Percentiles rank a stretch among this genome's conserved stretches.
These are phyloP conservation scores for Megalops atlanticus DNA, from an alignment of 2,113 vertebrate species.

Conservation along the genomic window DNA sequence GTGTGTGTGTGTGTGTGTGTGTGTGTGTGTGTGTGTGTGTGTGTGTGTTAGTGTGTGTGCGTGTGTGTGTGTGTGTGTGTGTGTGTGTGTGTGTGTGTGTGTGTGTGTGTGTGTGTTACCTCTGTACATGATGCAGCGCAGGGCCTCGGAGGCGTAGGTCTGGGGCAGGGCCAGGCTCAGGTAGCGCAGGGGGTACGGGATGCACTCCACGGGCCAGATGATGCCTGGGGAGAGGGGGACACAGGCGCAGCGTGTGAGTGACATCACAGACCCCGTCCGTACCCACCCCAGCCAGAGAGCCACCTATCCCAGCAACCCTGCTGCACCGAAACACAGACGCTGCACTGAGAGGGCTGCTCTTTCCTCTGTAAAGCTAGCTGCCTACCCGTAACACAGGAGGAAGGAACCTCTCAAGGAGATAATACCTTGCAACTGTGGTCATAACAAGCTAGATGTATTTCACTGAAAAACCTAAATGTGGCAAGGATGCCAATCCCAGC, in stretches of 20 bases:
- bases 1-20: neutral
- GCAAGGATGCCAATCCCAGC: too few species aligned
- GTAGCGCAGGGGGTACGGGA: slow-evolving; percentile 74
- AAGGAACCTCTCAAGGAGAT: too few species aligned
- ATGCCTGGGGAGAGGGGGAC: slow-evolving; percentile 58
- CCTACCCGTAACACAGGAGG: too few species aligned
- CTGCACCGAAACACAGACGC: too few species aligned
- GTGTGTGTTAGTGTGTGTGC: neutral
- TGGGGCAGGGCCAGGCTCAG: slow-evolving; percentile 73
- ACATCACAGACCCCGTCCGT: too few species aligned
- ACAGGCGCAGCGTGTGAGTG: neutral
- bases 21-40: neutral
- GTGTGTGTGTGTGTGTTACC: slow-evolving; percentile 53
- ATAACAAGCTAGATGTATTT: too few species aligned
- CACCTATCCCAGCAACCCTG: too few species aligned
- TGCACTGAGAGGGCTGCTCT: too few species aligned
- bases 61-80: neutral
- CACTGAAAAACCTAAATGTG: too few species aligned
- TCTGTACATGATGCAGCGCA: slow-evolving; percentile 77
- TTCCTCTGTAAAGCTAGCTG: too few species aligned
- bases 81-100: neutral
- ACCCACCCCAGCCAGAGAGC: too few species aligned
- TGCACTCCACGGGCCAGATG: slow-evolving; percentile 79
- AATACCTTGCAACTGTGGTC: too few species aligned
- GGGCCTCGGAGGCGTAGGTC: slow-evolving; percentile 74